Base-by-base conservation (phyloP, 2,113 vertebrate species). In the Leuciscus idus region DNA sequence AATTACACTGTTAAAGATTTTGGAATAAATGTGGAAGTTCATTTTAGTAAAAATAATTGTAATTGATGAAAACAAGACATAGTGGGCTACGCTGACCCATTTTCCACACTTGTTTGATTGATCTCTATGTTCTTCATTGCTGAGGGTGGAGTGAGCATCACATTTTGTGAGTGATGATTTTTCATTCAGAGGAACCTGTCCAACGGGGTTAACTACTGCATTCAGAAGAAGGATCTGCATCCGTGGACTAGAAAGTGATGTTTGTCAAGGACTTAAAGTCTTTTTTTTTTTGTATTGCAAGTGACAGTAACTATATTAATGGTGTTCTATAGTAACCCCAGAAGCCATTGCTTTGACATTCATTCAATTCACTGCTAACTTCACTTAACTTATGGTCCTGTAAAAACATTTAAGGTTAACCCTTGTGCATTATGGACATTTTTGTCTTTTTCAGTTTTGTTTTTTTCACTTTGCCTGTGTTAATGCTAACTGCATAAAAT, bases 141-240 rank as follows among this genome's bases (percentile, higher is more conserved):
- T 83, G 48, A 85, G 84, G 88, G 84, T 80, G 86, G 84, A 87
- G 86, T 72, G 57, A 87, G 43, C 4, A 26, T 46, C 48, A 8
- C 59, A 23, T 36, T 81, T 81, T 52, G 8, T 86, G 30, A 88
- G 48, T 76, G 30, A 52, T 78, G 59, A 19, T 64, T 72, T 83
- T 70, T 55, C 19, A 57, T 74, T 79, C 81, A 33, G 46, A 43
- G 26, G 30, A n/a, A 36, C 81, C 10, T 68, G 72, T 82, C 26
- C 59, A 36, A 10, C 85, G 52, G 57, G 82, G 76, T 88, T 86
- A 88, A 36, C 55, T 55, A 0, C 1, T 9, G 19, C 28, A n/a
- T 77, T 85, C 13, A 55, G 62, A 68, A 88, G 21, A 83, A 88
- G 89, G 89, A 88, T 88, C 87, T 87, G 83, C 74, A 88, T 90